Base-by-base conservation (phyloP, 1,140 invertebrate genomes). In the Phymastichus coffea region DNA sequence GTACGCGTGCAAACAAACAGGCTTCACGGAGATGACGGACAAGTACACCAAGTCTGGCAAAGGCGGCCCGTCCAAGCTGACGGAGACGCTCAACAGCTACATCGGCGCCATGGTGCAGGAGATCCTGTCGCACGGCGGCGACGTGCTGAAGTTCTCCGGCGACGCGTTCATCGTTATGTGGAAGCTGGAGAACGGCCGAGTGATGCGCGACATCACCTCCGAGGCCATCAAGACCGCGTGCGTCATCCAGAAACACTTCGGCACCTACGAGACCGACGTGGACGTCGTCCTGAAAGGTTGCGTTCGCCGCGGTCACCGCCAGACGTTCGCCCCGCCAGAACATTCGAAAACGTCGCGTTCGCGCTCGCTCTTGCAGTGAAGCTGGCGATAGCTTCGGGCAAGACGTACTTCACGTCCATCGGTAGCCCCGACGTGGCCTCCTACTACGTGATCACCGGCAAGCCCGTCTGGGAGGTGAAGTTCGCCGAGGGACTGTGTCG, bases 41-140 rank as follows among this genome's bases (percentile, higher is more conserved):
- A 85, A 80, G 61, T 87, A 85, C 59, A 85, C 82, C 22, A 82
- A 76, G 54, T 74, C 75, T 1, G 84, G 84, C 2, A 83, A 82
- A 59, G 84, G 84, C 10, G 85, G 86, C 7, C 83, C 86, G 2
- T 87, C 86, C 3, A 80, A 82, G 51, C 68, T 87, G 15, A 86
- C 85, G 0, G 82, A 85, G 58, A 86, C 82, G 0, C 67, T 87
- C 2, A 87, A 87, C 67, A 81, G 78, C 10, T 88, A 87, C 61
- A 85, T 87, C 57, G 86, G 86, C 1, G 78, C 82, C 1, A 87
- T 88, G 83, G 83, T 87, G 0, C 84, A 86, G 64, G 84, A 85
- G 67, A 85, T 86, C 63, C 67, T 87, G 33, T 82, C 80, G 0
- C 83, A 84, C 51, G 78, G 83, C 19, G 86, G 86, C 0, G 86